A percentile compares a stretch with the other conserved stretches of the same genome.
These are phyloP conservation scores for Acropora yongei DNA, from an alignment of 64 coral and sea anemone genomes.

Conservation along the genomic window DNA sequence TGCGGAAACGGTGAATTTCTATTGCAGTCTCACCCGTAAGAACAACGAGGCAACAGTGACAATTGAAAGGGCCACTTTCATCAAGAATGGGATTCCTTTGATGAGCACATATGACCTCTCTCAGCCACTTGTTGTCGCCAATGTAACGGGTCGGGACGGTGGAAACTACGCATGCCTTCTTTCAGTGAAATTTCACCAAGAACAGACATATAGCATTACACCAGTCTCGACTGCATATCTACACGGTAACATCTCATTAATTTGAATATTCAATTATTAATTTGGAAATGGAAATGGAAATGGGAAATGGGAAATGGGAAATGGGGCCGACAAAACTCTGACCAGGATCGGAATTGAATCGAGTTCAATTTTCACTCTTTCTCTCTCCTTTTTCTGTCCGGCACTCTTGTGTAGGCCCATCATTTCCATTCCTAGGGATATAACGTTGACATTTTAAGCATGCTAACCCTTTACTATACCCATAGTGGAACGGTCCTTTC, in stretches of 20 bases:
- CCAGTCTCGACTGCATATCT: not conserved
- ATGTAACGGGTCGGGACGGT: not conserved
- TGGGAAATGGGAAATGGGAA: too few relatives aligned
- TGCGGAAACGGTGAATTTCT: not conserved
- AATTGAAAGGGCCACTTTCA: not conserved
- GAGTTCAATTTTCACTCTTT: too few relatives aligned
- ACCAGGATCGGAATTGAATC: too few relatives aligned
- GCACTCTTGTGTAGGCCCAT: too few relatives aligned
- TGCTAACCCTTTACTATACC: too few relatives aligned
- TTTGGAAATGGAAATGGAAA: too few relatives aligned
- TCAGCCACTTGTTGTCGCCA: not conserved
- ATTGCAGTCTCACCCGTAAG: conserved; percentile 14
- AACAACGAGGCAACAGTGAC: conserved; percentile 10
- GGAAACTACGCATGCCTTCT: not conserved
- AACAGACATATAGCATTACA: not conserved
- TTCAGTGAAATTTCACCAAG: not conserved
- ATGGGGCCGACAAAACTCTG: too few relatives aligned
- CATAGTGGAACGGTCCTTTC: too few relatives aligned
- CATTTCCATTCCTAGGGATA: too few relatives aligned
- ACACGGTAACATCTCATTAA: not conserved
- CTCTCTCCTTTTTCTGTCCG: too few relatives aligned
- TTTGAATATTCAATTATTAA: not conserved
- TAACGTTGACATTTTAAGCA: too few relatives aligned
- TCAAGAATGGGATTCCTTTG: not conserved
- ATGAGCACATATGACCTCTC: not conserved